Evolutionary conservation across 2,888 invertebrate species (phyloP).

Genomic region (Nysson spinosus): DNA sequence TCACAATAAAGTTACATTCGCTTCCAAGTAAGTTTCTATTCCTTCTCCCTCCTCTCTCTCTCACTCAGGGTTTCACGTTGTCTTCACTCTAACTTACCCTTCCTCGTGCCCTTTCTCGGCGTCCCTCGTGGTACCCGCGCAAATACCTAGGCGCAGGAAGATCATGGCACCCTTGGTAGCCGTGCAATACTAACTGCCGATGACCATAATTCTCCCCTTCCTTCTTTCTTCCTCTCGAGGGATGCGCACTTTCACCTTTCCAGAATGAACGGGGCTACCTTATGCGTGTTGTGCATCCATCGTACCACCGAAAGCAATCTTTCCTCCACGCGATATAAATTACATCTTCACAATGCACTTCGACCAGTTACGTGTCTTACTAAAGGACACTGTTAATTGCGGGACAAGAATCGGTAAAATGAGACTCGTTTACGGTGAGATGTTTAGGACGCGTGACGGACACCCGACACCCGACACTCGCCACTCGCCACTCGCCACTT

Average conservation of each 20-base stretch:
- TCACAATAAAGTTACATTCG: conserved; percentile 76
- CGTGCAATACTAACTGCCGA: conserved; percentile 66
- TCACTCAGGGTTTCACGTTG: conserved; percentile 5
- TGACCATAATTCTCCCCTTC: conserved; percentile 72
- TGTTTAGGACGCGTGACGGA: conserved; percentile 3
- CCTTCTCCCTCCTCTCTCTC: conserved; percentile 37
- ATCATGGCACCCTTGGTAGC: conserved; percentile 52
- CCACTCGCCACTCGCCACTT: too few relatives aligned
- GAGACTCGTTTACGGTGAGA: conserved; percentile 1
- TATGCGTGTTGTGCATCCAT: too few relatives aligned
- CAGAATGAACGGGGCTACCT: too few relatives aligned
- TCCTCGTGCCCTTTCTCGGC: conserved; percentile 23
- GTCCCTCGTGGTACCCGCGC: too few relatives aligned
- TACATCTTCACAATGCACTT: too few relatives aligned
- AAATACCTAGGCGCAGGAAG: too few relatives aligned
- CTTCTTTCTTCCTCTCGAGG: conserved; percentile 43
- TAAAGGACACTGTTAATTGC: too few relatives aligned
- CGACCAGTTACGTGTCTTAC: too few relatives aligned
- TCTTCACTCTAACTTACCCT: background rate
- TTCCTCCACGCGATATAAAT: background rate
- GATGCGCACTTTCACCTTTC: too few relatives aligned
- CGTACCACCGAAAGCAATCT: background rate
- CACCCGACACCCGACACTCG: conserved; percentile 60
- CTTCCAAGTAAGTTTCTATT: conserved; percentile 68
- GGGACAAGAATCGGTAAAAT: background rate